Percentiles rank a stretch among this genome's conserved stretches.
Conservation (phyloP, 2,113 vertebrate genomes). For the Pachypanchax playfairii region DNA sequence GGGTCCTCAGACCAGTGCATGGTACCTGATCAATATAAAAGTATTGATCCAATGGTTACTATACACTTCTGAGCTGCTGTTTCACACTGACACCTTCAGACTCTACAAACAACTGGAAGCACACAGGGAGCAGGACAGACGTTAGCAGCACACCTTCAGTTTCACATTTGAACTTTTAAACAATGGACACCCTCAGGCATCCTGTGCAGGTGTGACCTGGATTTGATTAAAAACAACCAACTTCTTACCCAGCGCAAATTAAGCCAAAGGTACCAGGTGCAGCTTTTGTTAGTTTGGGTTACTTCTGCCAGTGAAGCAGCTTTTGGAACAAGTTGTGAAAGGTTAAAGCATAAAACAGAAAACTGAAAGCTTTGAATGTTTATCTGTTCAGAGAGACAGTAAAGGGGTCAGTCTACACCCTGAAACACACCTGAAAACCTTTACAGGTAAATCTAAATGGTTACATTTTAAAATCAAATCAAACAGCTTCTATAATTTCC, state of each 20-base stretch:
- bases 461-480: too few relatives aligned
- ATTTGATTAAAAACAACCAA: slow-evolving; percentile 78
- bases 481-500: too few relatives aligned
- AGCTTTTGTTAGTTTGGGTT: slow-evolving; percentile 78
- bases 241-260: slow-evolving; percentile 80
- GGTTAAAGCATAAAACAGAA: slow-evolving; percentile 50
- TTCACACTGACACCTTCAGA: slow-evolving; percentile 21
- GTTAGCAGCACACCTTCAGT: slow-evolving; percentile 66
- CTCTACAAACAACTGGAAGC: slow-evolving; percentile 31
- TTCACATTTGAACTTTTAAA: slow-evolving; percentile 70
- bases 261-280: slow-evolving; percentile 75
- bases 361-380: slow-evolving; percentile 42
- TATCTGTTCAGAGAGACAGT: slow-evolving; percentile 50
- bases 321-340: slow-evolving; percentile 64
- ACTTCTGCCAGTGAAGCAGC: slow-evolving; percentile 72
- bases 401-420: slow-evolving; percentile 27
- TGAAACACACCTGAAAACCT: background rate
- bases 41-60: too few relatives aligned
- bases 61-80: background rate
- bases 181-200: slow-evolving; percentile 72
- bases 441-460: too few relatives aligned
- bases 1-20: too few relatives aligned
- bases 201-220: slow-evolving; percentile 81
- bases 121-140: slow-evolving; percentile 50
- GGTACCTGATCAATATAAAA: too few relatives aligned